Evolutionary conservation across 2,888 invertebrate species (phyloP).

Genomic region (Cremastinae sp.): DNA sequence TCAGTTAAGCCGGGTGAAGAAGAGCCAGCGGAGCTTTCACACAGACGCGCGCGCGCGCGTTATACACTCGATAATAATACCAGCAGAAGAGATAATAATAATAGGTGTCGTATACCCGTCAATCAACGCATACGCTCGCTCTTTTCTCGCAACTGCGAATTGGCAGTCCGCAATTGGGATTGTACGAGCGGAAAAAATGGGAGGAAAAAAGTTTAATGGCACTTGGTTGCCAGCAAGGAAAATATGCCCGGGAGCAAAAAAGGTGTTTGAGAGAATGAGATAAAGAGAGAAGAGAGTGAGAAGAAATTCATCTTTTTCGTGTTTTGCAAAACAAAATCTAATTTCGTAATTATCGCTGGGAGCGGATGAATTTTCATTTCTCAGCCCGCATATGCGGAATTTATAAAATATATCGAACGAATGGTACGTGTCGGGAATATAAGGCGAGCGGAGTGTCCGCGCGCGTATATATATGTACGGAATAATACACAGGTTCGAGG

Average conservation of each 20-base stretch:
- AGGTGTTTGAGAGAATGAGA: too few relatives aligned
- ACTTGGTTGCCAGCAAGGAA: too few relatives aligned
- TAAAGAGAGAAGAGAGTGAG: too few relatives aligned
- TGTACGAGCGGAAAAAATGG: background rate
- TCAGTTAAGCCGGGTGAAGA: conserved; percentile 53
- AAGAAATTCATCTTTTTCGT: too few relatives aligned
- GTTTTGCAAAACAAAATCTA: too few relatives aligned
- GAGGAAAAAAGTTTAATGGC: too few relatives aligned
- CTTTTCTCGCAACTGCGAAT: conserved; percentile 8
- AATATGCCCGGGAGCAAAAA: too few relatives aligned
- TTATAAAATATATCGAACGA: conserved; percentile 34
- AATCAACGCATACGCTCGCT: conserved; percentile 12
- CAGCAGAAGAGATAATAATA: conserved; percentile 42
- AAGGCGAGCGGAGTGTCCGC: too few relatives aligned
- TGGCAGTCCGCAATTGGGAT: conserved; percentile 1
- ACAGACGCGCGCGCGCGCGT: conserved; percentile 26
- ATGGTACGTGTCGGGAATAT: conserved; percentile 43
- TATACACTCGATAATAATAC: conserved; percentile 44
- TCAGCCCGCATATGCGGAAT: conserved; percentile 10
- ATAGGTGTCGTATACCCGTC: conserved; percentile 28
- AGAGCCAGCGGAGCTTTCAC: conserved; percentile 17
- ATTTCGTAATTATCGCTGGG: too few relatives aligned
- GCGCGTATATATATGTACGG: conserved; percentile 37
- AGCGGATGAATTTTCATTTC: background rate
- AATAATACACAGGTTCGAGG: conserved; percentile 50